Percentiles rank a stretch among this genome's conserved stretches.
phyloP scores from a whole-genome alignment of 35 echinoderm and acorn worm genomes.

The Diadema setosum region DNA sequence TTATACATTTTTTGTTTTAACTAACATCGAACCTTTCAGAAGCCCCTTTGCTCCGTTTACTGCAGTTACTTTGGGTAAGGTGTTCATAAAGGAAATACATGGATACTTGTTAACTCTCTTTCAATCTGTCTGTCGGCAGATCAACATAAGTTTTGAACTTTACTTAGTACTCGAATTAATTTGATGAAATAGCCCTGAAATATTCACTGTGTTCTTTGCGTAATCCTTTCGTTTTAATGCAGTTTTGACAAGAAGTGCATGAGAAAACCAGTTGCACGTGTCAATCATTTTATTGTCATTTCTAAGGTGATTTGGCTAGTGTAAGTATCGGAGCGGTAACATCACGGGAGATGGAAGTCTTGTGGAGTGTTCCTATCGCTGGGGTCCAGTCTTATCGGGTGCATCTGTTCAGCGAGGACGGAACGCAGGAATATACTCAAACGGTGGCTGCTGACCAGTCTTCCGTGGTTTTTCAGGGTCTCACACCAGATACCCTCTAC shows the following conservation, averaged over 20 bases:
- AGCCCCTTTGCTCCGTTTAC: not conserved
- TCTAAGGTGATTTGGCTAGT: not conserved
- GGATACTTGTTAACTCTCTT: not conserved
- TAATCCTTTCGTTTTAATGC: not conserved
- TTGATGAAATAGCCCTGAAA: not conserved
- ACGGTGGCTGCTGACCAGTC: not conserved
- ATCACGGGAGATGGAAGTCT: not conserved
- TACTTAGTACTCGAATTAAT: not conserved
- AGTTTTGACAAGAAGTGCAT: not conserved
- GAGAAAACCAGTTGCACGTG: not conserved
- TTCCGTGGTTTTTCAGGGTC: not conserved
- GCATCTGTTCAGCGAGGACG: not conserved
- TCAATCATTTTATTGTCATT: not conserved
- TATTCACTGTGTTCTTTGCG: not conserved
- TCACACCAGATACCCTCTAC: not conserved
- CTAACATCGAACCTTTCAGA: not conserved
- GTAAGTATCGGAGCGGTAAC: not conserved
- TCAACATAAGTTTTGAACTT: not conserved
- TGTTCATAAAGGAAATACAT: not conserved
- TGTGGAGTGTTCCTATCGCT: not conserved
- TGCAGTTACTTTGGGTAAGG: not conserved
- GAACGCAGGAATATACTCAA: not conserved
- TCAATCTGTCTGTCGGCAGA: not conserved
- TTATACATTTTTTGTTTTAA: not conserved
- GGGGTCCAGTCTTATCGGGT: not conserved